A percentile compares a stretch with the other conserved stretches of the same genome.
phyloP scores from a whole-genome alignment of 2,797 vertebrate genomes.

The Borostomias antarcticus region DNA sequence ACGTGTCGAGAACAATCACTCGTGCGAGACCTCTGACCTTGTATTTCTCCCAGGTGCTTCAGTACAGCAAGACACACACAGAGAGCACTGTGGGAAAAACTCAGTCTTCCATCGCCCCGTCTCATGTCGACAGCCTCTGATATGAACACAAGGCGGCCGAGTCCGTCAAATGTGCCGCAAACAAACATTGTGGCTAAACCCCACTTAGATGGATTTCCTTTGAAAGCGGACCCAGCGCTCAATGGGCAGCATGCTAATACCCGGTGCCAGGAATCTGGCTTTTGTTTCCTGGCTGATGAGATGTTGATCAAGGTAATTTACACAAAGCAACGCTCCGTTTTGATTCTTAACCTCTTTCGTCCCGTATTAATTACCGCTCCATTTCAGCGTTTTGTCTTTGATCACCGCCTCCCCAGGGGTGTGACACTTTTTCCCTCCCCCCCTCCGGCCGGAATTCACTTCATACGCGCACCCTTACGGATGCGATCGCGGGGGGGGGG shows the following conservation, averaged over 20 bases:
- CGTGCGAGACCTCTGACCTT: slow-evolving; percentile 29
- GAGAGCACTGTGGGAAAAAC: not conserved
- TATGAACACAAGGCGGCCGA: slow-evolving; percentile 25
- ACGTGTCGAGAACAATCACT: slow-evolving; percentile 48
- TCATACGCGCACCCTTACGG: too few species aligned
- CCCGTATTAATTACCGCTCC: slow-evolving; percentile 40
- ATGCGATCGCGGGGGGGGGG: too few species aligned
- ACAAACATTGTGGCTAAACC: not conserved
- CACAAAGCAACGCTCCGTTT: slow-evolving; percentile 17
- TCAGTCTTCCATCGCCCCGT: not conserved
- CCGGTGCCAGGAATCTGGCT: slow-evolving; percentile 1
- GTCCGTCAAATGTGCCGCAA: not conserved
- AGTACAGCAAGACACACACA: slow-evolving; percentile 37
- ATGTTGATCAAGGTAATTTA: slow-evolving; percentile 15
- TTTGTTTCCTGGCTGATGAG: slow-evolving; percentile 11
- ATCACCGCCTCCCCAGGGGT: slow-evolving; percentile 28
- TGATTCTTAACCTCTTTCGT: slow-evolving; percentile 32
- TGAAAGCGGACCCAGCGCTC: not conserved
- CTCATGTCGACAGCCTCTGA: slow-evolving; percentile 15
- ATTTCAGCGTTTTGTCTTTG: slow-evolving; percentile 33
- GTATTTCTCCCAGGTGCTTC: slow-evolving; percentile 14
- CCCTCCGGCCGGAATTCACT: slow-evolving; percentile 28
- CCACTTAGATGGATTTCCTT: not conserved
- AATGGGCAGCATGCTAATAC: slow-evolving; percentile 1
- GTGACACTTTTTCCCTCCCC: slow-evolving; percentile 6